Conservation (phyloP, 2,888 invertebrate species). For the Idaea dimidiata region DNA sequence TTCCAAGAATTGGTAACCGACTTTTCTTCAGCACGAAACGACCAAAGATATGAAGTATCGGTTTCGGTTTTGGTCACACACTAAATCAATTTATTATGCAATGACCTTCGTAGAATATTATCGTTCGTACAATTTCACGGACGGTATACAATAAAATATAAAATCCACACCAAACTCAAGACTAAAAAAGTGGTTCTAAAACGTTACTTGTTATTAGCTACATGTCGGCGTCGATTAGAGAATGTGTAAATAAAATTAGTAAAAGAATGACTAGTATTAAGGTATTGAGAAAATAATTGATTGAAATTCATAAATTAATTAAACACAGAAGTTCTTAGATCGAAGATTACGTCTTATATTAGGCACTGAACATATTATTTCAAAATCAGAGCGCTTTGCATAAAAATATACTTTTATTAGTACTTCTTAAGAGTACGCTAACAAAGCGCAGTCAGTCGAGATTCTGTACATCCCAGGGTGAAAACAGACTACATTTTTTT, state of each 20-base stretch:
- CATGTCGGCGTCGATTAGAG: neutral
- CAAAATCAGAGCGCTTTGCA: neutral
- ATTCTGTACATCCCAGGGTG: neutral
- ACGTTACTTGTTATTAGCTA: neutral
- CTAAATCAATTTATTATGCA: slow-evolving; percentile 8
- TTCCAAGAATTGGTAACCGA: too few relatives aligned
- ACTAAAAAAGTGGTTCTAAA: slow-evolving; percentile 1
- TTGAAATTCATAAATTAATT: neutral
- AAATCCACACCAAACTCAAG: slow-evolving; percentile 16
- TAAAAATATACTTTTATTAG: neutral
- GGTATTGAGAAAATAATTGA: slow-evolving; percentile 6
- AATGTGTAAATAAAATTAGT: slow-evolving; percentile 8
- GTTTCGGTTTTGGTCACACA: slow-evolving; percentile 5
- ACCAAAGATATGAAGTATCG: neutral
- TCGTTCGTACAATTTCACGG: slow-evolving; percentile 19
- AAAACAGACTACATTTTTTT: neutral
- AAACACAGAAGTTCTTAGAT: slow-evolving; percentile 10
- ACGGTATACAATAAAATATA: slow-evolving; percentile 30
- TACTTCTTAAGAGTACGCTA: slow-evolving; percentile 1
- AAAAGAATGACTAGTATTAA: slow-evolving; percentile 24
- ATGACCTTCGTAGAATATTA: neutral
- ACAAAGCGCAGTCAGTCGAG: neutral
- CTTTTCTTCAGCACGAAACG: too few relatives aligned
- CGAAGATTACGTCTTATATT: neutral
- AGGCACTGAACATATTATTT: neutral